Evolutionary conservation across 1,140 invertebrate species (phyloP).

Genomic region (Atta texana): DNA sequence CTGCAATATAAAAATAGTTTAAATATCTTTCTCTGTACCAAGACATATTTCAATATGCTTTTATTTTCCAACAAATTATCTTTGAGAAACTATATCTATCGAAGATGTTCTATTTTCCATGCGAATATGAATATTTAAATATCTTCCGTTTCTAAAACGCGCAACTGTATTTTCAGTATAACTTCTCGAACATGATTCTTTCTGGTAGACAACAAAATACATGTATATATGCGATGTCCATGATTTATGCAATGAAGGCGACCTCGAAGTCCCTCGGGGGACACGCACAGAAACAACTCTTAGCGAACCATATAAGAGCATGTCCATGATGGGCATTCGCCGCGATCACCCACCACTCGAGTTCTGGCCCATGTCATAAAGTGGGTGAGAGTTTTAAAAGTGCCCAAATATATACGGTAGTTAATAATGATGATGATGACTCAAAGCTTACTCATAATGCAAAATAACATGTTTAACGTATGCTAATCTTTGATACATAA

Average conservation of each 20-base stretch:
- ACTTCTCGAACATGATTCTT: not conserved
- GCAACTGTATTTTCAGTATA: not conserved
- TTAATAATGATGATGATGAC: conserved; percentile 65
- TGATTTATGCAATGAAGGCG: conserved; percentile 71
- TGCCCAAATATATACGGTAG: conserved; percentile 64
- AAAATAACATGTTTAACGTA: not conserved
- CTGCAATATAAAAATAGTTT: not conserved
- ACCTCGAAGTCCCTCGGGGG: conserved; percentile 68
- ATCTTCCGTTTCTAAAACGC: not conserved
- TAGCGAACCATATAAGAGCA: conserved; percentile 77
- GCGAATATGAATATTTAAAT: not conserved
- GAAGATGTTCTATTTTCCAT: not conserved
- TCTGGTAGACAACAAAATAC: conserved; percentile 40
- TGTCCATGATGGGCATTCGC: conserved; percentile 74
- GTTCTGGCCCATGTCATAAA: conserved; percentile 26
- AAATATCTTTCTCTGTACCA: not conserved
- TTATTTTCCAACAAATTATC: not conserved
- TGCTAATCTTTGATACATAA: not conserved
- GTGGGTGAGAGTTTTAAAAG: conserved; percentile 46
- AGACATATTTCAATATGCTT: not conserved
- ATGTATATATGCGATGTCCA: conserved; percentile 32
- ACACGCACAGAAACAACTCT: conserved; percentile 72
- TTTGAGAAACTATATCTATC: not conserved
- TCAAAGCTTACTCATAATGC: conserved; percentile 56
- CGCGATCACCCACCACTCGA: conserved; percentile 65